phyloP scores from a whole-genome alignment of 2,113 vertebrate genomes.

The Oncorhynchus tshawytscha region DNA sequence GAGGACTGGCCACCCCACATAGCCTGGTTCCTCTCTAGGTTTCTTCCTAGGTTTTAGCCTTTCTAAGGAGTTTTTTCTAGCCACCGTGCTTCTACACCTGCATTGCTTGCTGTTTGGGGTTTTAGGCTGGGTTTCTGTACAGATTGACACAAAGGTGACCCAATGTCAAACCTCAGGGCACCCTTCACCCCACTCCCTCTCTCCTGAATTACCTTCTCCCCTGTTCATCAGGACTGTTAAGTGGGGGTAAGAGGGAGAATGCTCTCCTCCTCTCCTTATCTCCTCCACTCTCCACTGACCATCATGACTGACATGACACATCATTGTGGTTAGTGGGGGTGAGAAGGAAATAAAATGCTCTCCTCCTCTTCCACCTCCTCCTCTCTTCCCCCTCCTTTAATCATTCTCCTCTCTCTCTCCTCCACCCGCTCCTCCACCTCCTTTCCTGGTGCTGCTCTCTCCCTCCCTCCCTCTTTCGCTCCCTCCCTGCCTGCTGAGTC shows the following conservation, averaged over 20 bases:
- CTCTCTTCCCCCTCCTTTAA: too few species aligned
- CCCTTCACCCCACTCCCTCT: slow-evolving; percentile 10
- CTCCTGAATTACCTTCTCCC: not conserved
- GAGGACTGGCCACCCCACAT: too few species aligned
- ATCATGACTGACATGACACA: too few species aligned
- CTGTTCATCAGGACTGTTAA: not conserved
- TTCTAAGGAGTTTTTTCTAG: too few species aligned
- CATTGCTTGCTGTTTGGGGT: too few species aligned
- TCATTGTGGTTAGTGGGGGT: not conserved
- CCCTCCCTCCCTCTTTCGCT: not conserved
- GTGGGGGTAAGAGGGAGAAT: not conserved
- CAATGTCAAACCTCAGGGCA: slow-evolving; percentile 58
- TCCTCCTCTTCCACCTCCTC: slow-evolving; percentile 1
- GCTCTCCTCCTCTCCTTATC: too few species aligned
- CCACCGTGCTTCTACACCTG: too few species aligned
- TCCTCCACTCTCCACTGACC: not conserved
- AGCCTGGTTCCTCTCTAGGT: too few species aligned
- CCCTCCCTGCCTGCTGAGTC: slow-evolving; percentile 1
- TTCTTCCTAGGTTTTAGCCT: too few species aligned
- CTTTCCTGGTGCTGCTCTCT: not conserved
- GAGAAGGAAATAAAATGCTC: not conserved
- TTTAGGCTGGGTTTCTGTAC: too few species aligned
- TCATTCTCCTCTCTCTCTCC: too few species aligned
- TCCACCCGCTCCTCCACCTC: not conserved
- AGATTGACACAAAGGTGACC: slow-evolving; percentile 44